A percentile compares a stretch with the other conserved stretches of the same genome.
Conservation (phyloP, 2,888 invertebrate genomes). For the Boloria selene region DNA sequence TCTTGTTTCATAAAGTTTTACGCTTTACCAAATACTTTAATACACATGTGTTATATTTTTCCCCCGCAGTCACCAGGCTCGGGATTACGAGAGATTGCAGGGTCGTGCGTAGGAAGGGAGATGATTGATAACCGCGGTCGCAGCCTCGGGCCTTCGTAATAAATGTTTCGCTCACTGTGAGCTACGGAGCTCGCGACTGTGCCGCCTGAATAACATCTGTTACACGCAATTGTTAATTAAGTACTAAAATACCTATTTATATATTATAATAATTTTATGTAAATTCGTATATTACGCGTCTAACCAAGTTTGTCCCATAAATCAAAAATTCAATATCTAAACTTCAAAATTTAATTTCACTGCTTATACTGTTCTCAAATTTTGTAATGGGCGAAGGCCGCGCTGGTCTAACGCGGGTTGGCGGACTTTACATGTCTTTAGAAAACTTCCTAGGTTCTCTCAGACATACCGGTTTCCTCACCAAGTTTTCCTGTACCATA, state of each 20-base stretch:
- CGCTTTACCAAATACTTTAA: neutral
- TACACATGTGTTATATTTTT: conserved; percentile 15
- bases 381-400: too few relatives aligned
- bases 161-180: conserved; percentile 27
- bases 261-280: too few relatives aligned
- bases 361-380: too few relatives aligned
- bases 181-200: conserved; percentile 24
- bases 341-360: too few relatives aligned
- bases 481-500: too few relatives aligned
- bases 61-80: conserved; percentile 2
- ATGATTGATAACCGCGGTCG: conserved; percentile 52
- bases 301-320: too few relatives aligned
- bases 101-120: conserved; percentile 38
- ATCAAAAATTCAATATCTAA: too few relatives aligned
- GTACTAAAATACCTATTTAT: neutral
- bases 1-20: neutral
- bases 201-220: conserved; percentile 14
- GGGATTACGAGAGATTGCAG: conserved; percentile 26
- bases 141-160: conserved; percentile 33
- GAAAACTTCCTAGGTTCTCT: too few relatives aligned
- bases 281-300: too few relatives aligned
- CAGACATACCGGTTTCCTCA: too few relatives aligned
- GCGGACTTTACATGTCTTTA: too few relatives aligned
- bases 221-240: conserved; percentile 17
- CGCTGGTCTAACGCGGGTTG: too few relatives aligned